Conservation (phyloP, 2,797 vertebrate genomes). For the Danio choprae region DNA sequence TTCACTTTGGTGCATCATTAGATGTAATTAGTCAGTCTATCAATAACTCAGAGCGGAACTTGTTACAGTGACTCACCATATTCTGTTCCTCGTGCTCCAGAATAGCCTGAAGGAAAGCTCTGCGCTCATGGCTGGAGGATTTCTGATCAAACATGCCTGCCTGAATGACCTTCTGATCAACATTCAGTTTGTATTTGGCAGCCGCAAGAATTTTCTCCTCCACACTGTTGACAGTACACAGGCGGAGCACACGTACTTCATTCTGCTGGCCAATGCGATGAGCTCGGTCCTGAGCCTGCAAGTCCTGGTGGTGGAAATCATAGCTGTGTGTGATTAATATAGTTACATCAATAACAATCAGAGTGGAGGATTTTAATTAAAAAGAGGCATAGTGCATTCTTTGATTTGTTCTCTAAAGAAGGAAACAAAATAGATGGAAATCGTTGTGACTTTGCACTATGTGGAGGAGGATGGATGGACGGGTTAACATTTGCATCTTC, state of each 20-base stretch:
- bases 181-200: conserved; percentile 96
- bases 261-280: conserved; percentile 97
- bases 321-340: background rate
- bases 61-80: conserved; percentile 77
- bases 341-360: background rate
- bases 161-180: conserved; percentile 98
- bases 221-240: conserved; percentile 96
- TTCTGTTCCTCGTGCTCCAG: conserved; percentile 96
- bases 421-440: background rate
- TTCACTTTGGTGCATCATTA: background rate
- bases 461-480: background rate
- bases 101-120: conserved; percentile 93
- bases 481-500: background rate
- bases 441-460: background rate
- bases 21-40: background rate
- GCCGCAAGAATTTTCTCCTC: conserved; percentile 97
- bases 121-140: conserved; percentile 93
- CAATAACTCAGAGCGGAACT: background rate
- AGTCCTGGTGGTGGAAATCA: conserved; percentile 78
- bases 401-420: background rate
- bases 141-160: conserved; percentile 99
- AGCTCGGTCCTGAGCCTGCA: conserved; percentile 96
- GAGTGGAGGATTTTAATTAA: background rate
- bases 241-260: conserved; percentile 92
- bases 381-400: background rate